phyloP scores from a whole-genome alignment of 2,888 invertebrate genomes.

The Chrysolina oricalcia region DNA sequence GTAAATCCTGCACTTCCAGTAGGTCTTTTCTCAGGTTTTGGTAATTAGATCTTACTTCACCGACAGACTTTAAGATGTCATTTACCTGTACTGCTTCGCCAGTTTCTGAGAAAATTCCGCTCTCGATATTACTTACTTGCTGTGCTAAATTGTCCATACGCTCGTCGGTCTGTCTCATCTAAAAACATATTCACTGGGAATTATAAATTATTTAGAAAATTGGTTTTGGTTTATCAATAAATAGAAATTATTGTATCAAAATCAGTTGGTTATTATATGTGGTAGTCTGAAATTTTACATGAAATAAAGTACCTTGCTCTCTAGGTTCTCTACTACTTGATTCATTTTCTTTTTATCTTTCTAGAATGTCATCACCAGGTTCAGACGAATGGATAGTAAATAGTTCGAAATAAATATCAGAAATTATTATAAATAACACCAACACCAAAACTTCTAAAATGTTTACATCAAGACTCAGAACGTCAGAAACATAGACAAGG shows the following conservation, averaged over 20 bases:
- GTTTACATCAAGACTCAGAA: too few relatives aligned
- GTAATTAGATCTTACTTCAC: slow-evolving; percentile 86
- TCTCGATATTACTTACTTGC: slow-evolving; percentile 83
- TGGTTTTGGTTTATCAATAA: neutral
- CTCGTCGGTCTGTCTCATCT: slow-evolving; percentile 85
- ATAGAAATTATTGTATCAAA: neutral
- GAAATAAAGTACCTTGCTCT: slow-evolving; percentile 63
- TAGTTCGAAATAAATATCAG: neutral
- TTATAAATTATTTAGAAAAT: neutral
- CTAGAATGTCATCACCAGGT: neutral
- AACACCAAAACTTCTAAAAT: neutral
- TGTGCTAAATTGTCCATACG: slow-evolving; percentile 83
- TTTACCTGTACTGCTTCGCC: slow-evolving; percentile 79
- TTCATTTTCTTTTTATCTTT: slow-evolving; percentile 61
- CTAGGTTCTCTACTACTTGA: slow-evolving; percentile 67
- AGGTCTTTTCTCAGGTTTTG: slow-evolving; percentile 85
- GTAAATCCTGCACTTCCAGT: slow-evolving; percentile 85
- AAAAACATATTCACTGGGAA: slow-evolving; percentile 45
- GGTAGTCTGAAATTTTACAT: neutral
- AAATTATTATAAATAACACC: neutral
- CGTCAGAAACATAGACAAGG: too few relatives aligned
- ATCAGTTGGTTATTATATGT: neutral
- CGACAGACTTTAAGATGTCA: slow-evolving; percentile 83
- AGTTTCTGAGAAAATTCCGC: slow-evolving; percentile 73
- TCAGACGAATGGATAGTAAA: neutral